Base-by-base conservation (phyloP, 2,797 vertebrate species). In the Notoglanidium macrostoma region DNA sequence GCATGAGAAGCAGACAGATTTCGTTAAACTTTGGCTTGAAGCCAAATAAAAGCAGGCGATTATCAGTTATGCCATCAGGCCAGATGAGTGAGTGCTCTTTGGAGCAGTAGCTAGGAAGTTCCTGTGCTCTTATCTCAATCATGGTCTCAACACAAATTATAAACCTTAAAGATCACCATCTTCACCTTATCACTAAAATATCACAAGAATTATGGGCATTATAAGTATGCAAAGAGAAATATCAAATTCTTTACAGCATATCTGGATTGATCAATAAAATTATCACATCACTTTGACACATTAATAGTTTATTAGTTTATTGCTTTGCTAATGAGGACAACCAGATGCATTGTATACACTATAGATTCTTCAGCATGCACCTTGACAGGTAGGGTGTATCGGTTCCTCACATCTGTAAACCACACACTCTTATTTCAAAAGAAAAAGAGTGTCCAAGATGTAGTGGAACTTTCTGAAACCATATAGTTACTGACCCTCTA, bases 361-460 rank as follows among this genome's bases (percentile, higher is more conserved):
- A 44, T 23, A 61, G 72, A 78, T 68, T 77, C 84, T 84, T 61
- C 80, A 81, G 77, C 54, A 79, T 23, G 46, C 23, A 88, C 88
- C 67, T 82, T 70, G 86, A 89, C 86, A 84, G 85, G 83, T 70
- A 83, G 87, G 87, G 88, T 85, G 84, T 88, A 88, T 85, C 78
- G 51, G 76, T 87, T 87, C 82, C 89, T 87, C 84, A 87, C 89
- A 91, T 92, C 90, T 90, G 90, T 63, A 90, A 90, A 85, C 87
- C 90, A 91, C 83, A 90, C 87, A 90, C 54, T 15, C 65, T 84
- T 73, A 87, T 88, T 85, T 89, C 40, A 59, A 80, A 65, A 80
- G 83, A 61, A 49, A 87, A 80, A 73, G 70, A 72, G 67, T 61
- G 54, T 85, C 76, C 70, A 73, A 72, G 77, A 32, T 12, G 6